These are phyloP conservation scores for Kryptopterus vitreolus DNA, from an alignment of 2,797 vertebrate genomes.

Conservation along the genomic window DNA sequence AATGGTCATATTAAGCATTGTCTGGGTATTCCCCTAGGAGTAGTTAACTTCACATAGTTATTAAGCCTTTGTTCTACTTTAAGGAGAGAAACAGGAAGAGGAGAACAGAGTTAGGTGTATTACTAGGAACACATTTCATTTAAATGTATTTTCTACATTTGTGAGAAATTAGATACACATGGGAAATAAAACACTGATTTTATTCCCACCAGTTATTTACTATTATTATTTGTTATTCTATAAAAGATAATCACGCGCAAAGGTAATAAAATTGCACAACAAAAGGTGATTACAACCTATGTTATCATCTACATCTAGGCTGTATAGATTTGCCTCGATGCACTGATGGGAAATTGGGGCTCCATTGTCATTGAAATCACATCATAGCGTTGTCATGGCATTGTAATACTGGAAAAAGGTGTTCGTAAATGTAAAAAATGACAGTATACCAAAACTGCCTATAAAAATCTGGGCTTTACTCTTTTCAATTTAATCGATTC, in stretches of 20 bases:
- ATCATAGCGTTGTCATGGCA: neutral
- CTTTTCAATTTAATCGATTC: too few relatives aligned
- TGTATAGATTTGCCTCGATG: neutral
- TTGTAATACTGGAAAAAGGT: too few relatives aligned
- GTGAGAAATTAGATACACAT: neutral
- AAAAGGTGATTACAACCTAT: neutral
- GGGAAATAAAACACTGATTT: neutral
- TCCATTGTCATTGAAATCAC: neutral
- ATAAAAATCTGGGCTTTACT: neutral
- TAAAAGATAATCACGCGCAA: neutral
- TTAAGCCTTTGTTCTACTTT: neutral
- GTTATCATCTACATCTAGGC: neutral
- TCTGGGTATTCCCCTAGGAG: neutral
- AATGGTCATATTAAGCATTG: neutral
- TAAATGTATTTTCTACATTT: neutral
- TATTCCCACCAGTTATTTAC: neutral
- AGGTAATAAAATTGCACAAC: neutral
- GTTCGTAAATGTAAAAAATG: too few relatives aligned
- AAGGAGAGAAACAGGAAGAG: neutral
- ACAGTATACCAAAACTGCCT: neutral
- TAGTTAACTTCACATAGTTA: neutral
- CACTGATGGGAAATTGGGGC: neutral
- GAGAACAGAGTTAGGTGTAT: neutral
- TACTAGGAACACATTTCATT: constrained; percentile 6
- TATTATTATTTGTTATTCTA: neutral